Base-by-base conservation (phyloP, 2,113 vertebrate species). In the Pampusana beccarii region DNA sequence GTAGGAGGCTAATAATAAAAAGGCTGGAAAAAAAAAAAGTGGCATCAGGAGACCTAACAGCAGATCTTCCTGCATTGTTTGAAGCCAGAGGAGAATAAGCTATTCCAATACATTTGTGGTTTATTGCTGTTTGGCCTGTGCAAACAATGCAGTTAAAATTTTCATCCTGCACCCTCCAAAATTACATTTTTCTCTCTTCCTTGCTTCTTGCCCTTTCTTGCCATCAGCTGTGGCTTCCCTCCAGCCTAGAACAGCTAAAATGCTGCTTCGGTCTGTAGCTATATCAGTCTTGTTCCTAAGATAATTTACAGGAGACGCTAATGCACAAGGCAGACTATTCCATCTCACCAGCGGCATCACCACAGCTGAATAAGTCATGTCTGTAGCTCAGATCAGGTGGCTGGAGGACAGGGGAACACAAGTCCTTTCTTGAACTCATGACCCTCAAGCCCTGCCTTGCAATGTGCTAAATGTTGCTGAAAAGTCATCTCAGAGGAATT, bases 1-100 rank as follows among this genome's bases (percentile, higher is more conserved):
- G 93, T 75, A 92, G 61, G 73, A 94, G 77, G 71, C 78, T 96
- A 96, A 95, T 92, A 96, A 95, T 86, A 87, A 92, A 95, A 93
- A 8, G 12, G 36, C 8, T 6, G 23, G 28, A 1, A 4, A 18
- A 46, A 46, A 46, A 46, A 46, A 6, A 15, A 58, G 33, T 46
- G 53, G 64, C 56, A 67, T 24, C 4, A 3, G 69, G 61, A 95
- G 74, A 72, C 65, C 36, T 65, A 69, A 29, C 25, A 75, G 86
- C 54, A 67, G 65, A 60, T 90, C 38, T 61, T 86, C 36, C 12
- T 31, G 38, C n/a, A 10, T 62, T 36, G 66, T 67, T 88, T 15
- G 36, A 69, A 50, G 85, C 51, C 56, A 38, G 67, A 71, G 71
- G 57, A 75, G 38, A 92, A 67, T 31, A 82, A 88, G 61, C n/a